Conservation (phyloP, 1,140 invertebrate genomes). For the Rhagoletis zephyria region DNA sequence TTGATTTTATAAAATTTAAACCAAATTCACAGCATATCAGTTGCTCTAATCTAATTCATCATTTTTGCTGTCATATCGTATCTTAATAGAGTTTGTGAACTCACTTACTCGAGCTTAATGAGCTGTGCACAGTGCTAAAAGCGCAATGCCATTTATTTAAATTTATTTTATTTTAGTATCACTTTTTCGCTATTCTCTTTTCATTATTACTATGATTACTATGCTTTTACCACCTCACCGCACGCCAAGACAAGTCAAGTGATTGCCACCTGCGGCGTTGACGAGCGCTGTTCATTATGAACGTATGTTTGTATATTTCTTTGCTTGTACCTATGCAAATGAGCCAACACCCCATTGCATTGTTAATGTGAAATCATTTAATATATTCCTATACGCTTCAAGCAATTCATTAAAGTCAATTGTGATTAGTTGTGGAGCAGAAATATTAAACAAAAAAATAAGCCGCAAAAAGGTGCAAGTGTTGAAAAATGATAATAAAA, state of each 20-base stretch:
- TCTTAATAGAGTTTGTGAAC: too few relatives aligned
- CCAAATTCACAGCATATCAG: too few relatives aligned
- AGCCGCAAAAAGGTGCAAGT: neutral
- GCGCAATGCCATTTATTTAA: slow-evolving; percentile 27
- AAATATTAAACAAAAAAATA: neutral
- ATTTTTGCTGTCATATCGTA: too few relatives aligned
- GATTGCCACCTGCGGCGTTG: too few relatives aligned
- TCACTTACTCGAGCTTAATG: too few relatives aligned
- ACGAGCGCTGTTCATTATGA: too few relatives aligned
- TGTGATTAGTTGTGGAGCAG: slow-evolving; percentile 25
- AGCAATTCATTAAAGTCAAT: slow-evolving; percentile 48
- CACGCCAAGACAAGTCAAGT: neutral
- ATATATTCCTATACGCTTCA: neutral
- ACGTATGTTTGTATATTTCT: too few relatives aligned
- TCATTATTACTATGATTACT: neutral
- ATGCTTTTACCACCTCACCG: neutral
- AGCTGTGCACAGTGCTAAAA: neutral
- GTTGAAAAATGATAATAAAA: slow-evolving; percentile 6
- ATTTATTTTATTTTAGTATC: neutral
- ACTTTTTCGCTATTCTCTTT: neutral
- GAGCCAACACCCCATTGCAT: slow-evolving; percentile 9
- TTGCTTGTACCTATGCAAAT: neutral
- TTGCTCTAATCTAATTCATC: too few relatives aligned
- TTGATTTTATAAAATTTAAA: too few relatives aligned
- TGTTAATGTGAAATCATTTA: slow-evolving; percentile 40